Percentiles rank a stretch among this genome's conserved stretches.
These are phyloP conservation scores for Cerceris ruficornis DNA, from an alignment of 2,888 invertebrate genomes.

Conservation along the genomic window DNA sequence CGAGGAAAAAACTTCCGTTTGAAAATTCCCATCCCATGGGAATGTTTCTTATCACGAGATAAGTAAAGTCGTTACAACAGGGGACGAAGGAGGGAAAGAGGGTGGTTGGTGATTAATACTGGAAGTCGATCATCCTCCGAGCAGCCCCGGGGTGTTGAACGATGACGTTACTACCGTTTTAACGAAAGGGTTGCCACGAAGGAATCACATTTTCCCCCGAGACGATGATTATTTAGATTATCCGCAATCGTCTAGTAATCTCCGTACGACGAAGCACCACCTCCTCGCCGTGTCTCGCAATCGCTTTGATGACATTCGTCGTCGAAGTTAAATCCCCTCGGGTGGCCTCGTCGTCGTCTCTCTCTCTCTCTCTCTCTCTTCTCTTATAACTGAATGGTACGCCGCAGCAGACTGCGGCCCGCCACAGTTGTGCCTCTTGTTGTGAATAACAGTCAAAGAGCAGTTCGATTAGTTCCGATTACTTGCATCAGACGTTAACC, in stretches of 20 bases:
- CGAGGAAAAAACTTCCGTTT: too few relatives aligned
- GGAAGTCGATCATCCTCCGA: constrained; percentile 50
- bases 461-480: constrained; percentile 62
- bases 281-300: constrained; percentile 39
- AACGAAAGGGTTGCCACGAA: constrained; percentile 68
- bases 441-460: constrained; percentile 48
- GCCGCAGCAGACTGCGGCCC: constrained; percentile 42
- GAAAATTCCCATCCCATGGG: not conserved
- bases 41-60: constrained; percentile 36
- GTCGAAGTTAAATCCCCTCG: constrained; percentile 60
- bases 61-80: constrained; percentile 28
- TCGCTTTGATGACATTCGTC: constrained; percentile 63
- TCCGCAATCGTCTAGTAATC: constrained; percentile 63
- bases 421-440: constrained; percentile 37
- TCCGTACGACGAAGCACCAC: constrained; percentile 33
- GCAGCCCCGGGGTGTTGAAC: constrained; percentile 45
- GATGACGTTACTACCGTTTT: constrained; percentile 73
- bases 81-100: constrained; percentile 13
- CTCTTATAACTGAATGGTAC: constrained; percentile 48
- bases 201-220: constrained; percentile 50
- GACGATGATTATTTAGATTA: constrained; percentile 69
- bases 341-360: constrained; percentile 25
- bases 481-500: constrained; percentile 41
- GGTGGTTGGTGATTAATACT: constrained; percentile 13
- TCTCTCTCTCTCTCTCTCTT: constrained; percentile 27